A percentile compares a stretch with the other conserved stretches of the same genome.
These are phyloP conservation scores for Zaprionus camerounensis DNA, from an alignment of 1,140 invertebrate species.

Conservation along the genomic window DNA sequence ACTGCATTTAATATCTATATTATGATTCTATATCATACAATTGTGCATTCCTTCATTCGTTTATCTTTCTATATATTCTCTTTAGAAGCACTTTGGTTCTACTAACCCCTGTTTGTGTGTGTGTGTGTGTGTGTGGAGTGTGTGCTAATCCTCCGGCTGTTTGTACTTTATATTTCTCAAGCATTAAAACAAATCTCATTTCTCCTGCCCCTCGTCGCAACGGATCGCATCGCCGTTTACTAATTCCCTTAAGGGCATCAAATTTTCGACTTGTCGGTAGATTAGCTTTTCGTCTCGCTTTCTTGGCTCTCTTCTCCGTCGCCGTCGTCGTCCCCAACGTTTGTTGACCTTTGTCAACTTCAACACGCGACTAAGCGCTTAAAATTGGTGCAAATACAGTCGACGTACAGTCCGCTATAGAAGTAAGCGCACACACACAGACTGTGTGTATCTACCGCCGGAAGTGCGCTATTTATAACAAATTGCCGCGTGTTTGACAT, in stretches of 20 bases:
- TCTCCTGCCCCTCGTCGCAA: not conserved
- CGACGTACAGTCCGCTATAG: slow-evolving; percentile 18
- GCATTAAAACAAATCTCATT: slow-evolving; percentile 16
- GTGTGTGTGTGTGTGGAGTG: not conserved
- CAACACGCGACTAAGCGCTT: slow-evolving; percentile 74
- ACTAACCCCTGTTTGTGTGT: too few species aligned
- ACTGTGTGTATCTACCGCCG: slow-evolving; percentile 47
- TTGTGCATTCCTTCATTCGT: not conserved
- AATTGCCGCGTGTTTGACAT: slow-evolving; percentile 81
- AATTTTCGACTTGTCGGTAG: slow-evolving; percentile 30
- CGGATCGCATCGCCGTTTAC: not conserved
- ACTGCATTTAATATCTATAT: not conserved
- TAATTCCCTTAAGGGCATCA: slow-evolving; percentile 50
- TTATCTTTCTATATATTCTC: not conserved
- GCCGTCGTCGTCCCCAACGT: slow-evolving; percentile 16
- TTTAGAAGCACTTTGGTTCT: not conserved
- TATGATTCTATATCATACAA: not conserved
- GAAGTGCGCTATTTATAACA: slow-evolving; percentile 81
- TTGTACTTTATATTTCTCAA: slow-evolving; percentile 11
- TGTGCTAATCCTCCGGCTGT: slow-evolving; percentile 8
- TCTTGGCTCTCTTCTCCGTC: not conserved
- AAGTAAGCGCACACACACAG: slow-evolving; percentile 17
- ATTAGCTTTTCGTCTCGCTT: slow-evolving; percentile 38
- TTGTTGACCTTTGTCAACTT: slow-evolving; percentile 80
- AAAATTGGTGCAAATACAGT: slow-evolving; percentile 72